Evolutionary conservation across 2,888 invertebrate species (phyloP).

Genomic region (Mesochorus sp.): DNA sequence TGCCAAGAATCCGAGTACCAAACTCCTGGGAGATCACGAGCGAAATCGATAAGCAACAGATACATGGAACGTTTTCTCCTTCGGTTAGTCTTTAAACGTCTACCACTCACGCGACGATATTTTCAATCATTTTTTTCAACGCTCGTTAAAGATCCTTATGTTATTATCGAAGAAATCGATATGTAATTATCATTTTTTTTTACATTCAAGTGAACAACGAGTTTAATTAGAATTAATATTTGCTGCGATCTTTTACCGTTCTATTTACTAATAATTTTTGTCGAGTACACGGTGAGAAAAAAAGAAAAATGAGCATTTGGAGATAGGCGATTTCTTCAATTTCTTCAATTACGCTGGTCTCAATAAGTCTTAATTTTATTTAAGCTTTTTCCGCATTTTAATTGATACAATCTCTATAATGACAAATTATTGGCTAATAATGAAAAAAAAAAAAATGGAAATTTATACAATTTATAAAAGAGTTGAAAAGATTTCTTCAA

Average conservation of each 20-base stretch:
- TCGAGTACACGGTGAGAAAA: background rate
- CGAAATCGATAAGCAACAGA: conserved; percentile 16
- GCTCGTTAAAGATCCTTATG: too few relatives aligned
- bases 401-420: too few relatives aligned
- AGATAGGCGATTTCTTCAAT: background rate
- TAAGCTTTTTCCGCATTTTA: too few relatives aligned
- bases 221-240: background rate
- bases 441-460: too few relatives aligned
- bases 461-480: too few relatives aligned
- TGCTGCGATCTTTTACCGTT: background rate
- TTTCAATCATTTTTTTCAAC: too few relatives aligned
- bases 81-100: background rate
- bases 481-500: too few relatives aligned
- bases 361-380: too few relatives aligned
- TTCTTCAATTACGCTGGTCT: background rate
- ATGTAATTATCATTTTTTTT: too few relatives aligned
- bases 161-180: too few relatives aligned
- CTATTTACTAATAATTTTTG: background rate
- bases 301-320: background rate
- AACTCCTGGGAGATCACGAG: conserved; percentile 5
- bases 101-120: background rate
- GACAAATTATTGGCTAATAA: too few relatives aligned
- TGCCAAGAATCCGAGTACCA: background rate
- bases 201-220: too few relatives aligned
- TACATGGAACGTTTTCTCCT: background rate